These are phyloP conservation scores for Scaptomyza tumidula DNA, from an alignment of 2,888 invertebrate species.

Conservation along the genomic window DNA sequence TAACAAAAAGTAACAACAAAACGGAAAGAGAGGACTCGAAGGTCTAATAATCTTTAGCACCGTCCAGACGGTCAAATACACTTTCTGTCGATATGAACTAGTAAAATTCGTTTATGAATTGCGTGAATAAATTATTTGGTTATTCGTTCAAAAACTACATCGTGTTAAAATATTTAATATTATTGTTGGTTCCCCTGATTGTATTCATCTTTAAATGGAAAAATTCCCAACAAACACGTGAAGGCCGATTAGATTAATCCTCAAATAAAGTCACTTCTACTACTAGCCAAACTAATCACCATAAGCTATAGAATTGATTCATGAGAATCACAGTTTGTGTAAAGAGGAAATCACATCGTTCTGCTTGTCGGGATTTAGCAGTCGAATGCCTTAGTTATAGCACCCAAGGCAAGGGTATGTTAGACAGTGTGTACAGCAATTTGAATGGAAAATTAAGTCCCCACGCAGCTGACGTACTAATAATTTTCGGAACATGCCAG, in stretches of 20 bases:
- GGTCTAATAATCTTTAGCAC: neutral
- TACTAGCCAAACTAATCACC: neutral
- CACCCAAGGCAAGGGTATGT: neutral
- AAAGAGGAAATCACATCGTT: neutral
- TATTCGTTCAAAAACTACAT: no score
- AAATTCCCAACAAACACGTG: no score
- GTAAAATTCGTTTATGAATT: no score
- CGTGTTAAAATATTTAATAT: no score
- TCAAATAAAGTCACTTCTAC: neutral
- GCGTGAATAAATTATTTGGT: no score
- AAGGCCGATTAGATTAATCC: neutral
- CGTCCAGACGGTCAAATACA: neutral
- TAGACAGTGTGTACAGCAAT: conserved; percentile 8
- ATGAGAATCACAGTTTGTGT: neutral
- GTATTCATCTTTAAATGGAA: no score
- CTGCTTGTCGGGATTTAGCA: conserved; percentile 15
- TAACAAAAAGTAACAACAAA: conserved; percentile 30
- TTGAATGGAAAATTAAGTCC: conserved; percentile 33
- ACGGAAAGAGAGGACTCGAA: conserved; percentile 3
- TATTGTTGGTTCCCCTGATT: no score
- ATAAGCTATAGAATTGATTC: neutral
- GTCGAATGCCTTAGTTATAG: conserved; percentile 8
- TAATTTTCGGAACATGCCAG: conserved; percentile 44
- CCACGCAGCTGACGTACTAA: conserved; percentile 40
- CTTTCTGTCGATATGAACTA: neutral